Conservation (phyloP, 2,113 vertebrate species). For the Diglossa brunneiventris region DNA sequence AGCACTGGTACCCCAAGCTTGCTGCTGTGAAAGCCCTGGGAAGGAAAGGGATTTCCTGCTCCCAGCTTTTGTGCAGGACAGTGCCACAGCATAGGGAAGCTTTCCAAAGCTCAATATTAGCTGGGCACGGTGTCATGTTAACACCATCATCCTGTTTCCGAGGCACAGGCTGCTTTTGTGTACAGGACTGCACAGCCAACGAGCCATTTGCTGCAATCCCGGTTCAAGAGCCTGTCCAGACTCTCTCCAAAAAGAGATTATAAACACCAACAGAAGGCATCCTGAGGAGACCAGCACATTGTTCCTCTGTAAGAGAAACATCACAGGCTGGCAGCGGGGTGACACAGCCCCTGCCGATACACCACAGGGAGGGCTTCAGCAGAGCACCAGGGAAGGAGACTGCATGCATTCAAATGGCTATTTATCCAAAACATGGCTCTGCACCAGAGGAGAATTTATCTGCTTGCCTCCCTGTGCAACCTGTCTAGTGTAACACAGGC, state of each 20-base stretch:
- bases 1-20: background rate
- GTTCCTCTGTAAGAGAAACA: background rate
- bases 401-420: fast-evolving
- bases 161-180: background rate
- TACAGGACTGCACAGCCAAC: background rate
- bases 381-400: background rate
- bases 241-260: background rate
- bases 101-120: background rate
- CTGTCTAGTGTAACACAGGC: fast-evolving
- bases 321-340: background rate
- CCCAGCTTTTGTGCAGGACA: background rate
- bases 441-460: background rate
- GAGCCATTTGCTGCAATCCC: fast-evolving
- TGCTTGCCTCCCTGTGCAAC: background rate
- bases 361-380: background rate
- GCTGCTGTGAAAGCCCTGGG: background rate
- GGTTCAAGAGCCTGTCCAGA: background rate
- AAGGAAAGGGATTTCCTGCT: background rate
- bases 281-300: background rate
- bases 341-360: background rate
- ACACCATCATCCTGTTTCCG: background rate
- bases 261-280: background rate
- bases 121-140: fast-evolving
- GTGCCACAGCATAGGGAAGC: background rate
- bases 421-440: background rate